phyloP scores from a whole-genome alignment of 2,113 vertebrate genomes.

The Tychaedon coryphoeus region DNA sequence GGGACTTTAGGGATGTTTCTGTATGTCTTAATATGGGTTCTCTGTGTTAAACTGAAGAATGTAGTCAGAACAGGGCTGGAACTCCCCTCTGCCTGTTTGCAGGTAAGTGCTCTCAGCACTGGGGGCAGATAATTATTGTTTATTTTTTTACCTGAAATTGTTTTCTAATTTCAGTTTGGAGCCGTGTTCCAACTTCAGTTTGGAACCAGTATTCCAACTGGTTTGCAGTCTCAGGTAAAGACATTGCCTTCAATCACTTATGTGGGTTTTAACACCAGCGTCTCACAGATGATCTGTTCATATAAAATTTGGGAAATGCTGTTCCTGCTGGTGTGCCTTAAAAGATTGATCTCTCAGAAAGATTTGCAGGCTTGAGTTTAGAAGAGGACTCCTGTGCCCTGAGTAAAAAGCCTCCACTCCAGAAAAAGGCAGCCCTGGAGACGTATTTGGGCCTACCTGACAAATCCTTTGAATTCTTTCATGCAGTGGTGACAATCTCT shows the following conservation, averaged over 20 bases:
- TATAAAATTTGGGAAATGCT: neutral
- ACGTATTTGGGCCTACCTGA: neutral
- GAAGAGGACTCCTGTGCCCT: neutral
- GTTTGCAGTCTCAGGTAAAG: neutral
- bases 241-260: neutral
- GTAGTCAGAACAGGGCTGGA: neutral
- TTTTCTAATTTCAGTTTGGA: neutral
- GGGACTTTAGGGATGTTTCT: neutral
- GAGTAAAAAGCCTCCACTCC: neutral
- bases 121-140: neutral
- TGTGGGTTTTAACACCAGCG: neutral
- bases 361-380: neutral
- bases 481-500: neutral
- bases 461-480: neutral
- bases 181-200: neutral
- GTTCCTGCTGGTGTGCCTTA: neutral
- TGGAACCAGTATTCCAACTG: neutral
- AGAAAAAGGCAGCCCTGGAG: neutral
- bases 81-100: neutral
- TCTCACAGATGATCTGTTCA: neutral
- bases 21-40: rapidly evolving
- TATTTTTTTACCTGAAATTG: neutral
- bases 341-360: neutral
- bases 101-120: neutral
- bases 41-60: neutral